A percentile compares a stretch with the other conserved stretches of the same genome.
phyloP scores from a whole-genome alignment of 2,113 vertebrate genomes.

The Danio rerio region DNA sequence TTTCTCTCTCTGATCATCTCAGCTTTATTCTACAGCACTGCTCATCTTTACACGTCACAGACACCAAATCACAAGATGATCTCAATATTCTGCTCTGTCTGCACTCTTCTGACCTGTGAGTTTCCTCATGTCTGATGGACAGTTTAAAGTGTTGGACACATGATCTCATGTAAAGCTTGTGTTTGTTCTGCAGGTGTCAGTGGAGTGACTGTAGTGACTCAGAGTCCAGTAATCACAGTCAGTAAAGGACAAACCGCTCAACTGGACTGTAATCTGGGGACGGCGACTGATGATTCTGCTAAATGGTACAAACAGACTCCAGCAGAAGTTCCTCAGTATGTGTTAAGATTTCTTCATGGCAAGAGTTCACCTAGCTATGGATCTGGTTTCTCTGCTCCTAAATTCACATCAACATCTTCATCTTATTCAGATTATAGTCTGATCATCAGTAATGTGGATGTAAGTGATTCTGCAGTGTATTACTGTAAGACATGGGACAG shows the following conservation, averaged over 20 bases:
- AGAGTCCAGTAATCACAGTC: constrained; percentile 34
- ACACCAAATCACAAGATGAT: constrained; percentile 21
- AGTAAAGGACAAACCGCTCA: constrained; percentile 38
- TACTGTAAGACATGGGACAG: too few species aligned
- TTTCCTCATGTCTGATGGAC: neutral
- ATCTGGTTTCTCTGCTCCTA: constrained; percentile 40
- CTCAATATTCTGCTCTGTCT: constrained; percentile 1
- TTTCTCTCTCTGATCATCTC: constrained; percentile 23
- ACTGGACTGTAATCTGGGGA: constrained; percentile 51
- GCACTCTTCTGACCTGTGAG: constrained; percentile 22
- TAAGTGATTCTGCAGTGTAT: too few species aligned
- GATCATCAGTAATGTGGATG: too few species aligned
- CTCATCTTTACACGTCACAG: constrained; percentile 24
- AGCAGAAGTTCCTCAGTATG: constrained; percentile 41
- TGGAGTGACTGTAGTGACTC: constrained; percentile 44
- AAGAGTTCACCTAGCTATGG: neutral
- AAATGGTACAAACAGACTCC: constrained; percentile 42
- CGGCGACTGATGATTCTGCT: neutral
- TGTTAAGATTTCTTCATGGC: neutral
- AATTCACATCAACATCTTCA: constrained; percentile 38
- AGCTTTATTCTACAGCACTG: constrained; percentile 15
- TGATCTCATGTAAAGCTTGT: neutral
- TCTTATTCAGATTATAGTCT: neutral
- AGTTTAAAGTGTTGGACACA: neutral
- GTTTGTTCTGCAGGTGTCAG: constrained; percentile 50